Percentiles rank a stretch among this genome's conserved stretches.
These are phyloP conservation scores for Naso thynnoides DNA, from an alignment of 2,797 vertebrate genomes.

Conservation along the genomic window DNA sequence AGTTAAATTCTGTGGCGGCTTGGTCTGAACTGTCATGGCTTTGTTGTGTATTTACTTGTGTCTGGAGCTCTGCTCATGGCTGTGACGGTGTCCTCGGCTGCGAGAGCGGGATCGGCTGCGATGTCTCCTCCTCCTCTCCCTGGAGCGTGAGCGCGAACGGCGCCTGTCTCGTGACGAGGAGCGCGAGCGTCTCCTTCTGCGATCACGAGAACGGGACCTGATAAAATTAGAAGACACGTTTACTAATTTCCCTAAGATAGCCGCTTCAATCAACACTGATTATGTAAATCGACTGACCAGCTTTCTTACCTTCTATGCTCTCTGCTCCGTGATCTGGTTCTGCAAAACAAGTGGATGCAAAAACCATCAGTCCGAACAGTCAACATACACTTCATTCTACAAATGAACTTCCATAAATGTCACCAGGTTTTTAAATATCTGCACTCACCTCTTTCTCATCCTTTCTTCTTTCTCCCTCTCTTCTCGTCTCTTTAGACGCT, in stretches of 20 bases:
- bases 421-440: background rate
- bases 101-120: conserved; percentile 91
- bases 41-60: conserved; percentile 85
- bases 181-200: conserved; percentile 86
- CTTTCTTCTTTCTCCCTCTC: conserved; percentile 94
- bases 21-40: background rate
- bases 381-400: background rate
- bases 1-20: no score
- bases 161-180: conserved; percentile 79
- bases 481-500: conserved; percentile 94
- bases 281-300: background rate
- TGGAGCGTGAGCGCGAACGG: conserved; percentile 88
- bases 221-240: background rate
- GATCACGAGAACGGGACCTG: conserved; percentile 93
- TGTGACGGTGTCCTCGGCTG: conserved; percentile 89
- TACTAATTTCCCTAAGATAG: background rate
- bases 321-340: conserved; percentile 92
- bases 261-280: background rate
- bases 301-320: conserved; percentile 90
- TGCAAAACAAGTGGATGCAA: conserved; percentile 51
- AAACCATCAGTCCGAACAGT: background rate
- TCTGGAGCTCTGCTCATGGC: conserved; percentile 87
- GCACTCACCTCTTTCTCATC: conserved; percentile 88
- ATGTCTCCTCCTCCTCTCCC: conserved; percentile 86
- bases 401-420: background rate